phyloP scores from a whole-genome alignment of 2,797 vertebrate species.

The Periparus ater region DNA sequence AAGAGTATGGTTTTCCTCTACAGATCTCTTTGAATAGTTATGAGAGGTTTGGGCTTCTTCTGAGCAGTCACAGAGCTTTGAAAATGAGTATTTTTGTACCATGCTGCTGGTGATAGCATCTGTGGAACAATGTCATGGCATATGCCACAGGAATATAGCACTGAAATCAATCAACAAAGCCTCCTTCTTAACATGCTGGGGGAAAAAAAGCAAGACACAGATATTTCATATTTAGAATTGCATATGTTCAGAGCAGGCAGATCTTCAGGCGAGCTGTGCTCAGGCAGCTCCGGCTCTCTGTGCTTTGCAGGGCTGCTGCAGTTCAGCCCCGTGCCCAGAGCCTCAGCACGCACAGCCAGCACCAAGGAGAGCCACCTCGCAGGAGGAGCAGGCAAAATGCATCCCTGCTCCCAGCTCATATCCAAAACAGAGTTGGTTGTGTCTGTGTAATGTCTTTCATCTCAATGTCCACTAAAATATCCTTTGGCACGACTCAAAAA shows the following conservation, averaged over 20 bases:
- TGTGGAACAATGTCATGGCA: constrained; percentile 35
- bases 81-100: constrained; percentile 14
- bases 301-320: neutral
- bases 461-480: neutral
- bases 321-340: neutral
- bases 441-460: neutral
- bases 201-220: neutral
- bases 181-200: neutral
- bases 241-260: neutral
- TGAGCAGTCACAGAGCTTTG: constrained; percentile 21
- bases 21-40: constrained; percentile 1
- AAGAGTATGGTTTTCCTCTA: neutral
- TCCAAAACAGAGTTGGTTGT: neutral
- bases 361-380: neutral
- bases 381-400: neutral
- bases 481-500: neutral
- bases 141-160: constrained; percentile 18
- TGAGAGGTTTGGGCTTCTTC: neutral
- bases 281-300: neutral
- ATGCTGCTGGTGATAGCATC: constrained; percentile 32
- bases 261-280: neutral
- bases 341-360: neutral
- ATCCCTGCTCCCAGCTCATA: neutral
- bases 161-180: constrained; percentile 17
- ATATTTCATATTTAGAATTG: constrained; percentile 17